These are phyloP conservation scores for Todus mexicanus DNA, from an alignment of 2,797 vertebrate genomes.

Conservation along the genomic window DNA sequence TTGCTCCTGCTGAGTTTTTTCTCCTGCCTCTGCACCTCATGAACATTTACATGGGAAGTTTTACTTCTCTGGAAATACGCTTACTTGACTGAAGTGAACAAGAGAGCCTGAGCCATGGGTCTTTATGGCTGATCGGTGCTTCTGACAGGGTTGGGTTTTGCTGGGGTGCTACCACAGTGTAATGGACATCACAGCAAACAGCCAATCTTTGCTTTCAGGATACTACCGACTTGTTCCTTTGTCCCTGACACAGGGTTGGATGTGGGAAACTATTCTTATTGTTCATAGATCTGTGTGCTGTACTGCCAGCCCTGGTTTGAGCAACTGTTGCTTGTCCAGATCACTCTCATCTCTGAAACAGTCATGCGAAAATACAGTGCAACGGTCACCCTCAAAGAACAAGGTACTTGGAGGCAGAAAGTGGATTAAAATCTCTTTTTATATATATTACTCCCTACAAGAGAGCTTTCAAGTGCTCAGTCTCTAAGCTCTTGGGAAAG, in stretches of 20 bases:
- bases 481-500: neutral
- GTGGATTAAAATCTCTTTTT: neutral
- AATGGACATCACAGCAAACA: neutral
- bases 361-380: neutral
- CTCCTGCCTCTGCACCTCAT: neutral
- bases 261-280: neutral
- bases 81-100: neutral
- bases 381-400: neutral
- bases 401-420: neutral
- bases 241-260: neutral
- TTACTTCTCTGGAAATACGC: neutral
- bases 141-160: neutral
- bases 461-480: neutral
- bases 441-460: neutral
- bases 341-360: neutral
- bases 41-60: neutral
- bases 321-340: neutral
- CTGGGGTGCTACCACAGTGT: neutral
- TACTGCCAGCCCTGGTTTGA: neutral
- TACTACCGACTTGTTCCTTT: neutral
- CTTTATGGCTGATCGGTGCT: neutral
- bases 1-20: neutral
- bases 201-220: neutral
- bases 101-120: neutral
- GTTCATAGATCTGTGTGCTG: neutral